Evolutionary conservation across 2,888 invertebrate species (phyloP).

Genomic region (Nephrotoma guestfalica): DNA sequence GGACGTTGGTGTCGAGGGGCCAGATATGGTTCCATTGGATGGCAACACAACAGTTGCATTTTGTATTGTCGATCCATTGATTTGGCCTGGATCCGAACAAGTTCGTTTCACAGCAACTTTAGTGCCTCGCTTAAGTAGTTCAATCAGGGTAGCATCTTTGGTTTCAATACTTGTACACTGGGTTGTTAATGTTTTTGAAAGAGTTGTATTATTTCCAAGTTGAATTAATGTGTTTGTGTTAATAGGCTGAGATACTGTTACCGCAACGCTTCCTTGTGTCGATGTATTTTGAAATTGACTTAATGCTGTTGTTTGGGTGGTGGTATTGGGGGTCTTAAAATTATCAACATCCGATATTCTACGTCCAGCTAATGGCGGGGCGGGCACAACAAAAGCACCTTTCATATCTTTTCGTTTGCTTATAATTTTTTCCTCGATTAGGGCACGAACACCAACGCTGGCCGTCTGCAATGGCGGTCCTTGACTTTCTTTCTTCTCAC

Average conservation of each 20-base stretch:
- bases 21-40: constrained; percentile 13
- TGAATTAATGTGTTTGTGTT: constrained; percentile 23
- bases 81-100: constrained; percentile 56
- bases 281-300: constrained; percentile 14
- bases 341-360: constrained; percentile 29
- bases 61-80: constrained; percentile 12
- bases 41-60: constrained; percentile 13
- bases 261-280: constrained; percentile 20
- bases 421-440: constrained; percentile 88
- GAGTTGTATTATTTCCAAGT: background rate
- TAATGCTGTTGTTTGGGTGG: constrained; percentile 2
- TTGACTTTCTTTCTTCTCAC: constrained; percentile 67
- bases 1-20: constrained; percentile 40
- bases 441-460: constrained; percentile 75
- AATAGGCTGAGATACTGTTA: constrained; percentile 27
- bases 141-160: constrained; percentile 65
- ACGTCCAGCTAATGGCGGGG: constrained; percentile 27
- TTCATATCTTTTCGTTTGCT: constrained; percentile 51
- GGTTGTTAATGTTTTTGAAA: background rate
- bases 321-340: constrained; percentile 26
- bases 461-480: constrained; percentile 85
- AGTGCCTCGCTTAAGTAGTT: constrained; percentile 55
- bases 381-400: constrained; percentile 33
- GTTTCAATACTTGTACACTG: constrained; percentile 16
- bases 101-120: constrained; percentile 60